Base-by-base conservation (phyloP, 2,888 invertebrate species). In the Andrena hattorfiana region DNA sequence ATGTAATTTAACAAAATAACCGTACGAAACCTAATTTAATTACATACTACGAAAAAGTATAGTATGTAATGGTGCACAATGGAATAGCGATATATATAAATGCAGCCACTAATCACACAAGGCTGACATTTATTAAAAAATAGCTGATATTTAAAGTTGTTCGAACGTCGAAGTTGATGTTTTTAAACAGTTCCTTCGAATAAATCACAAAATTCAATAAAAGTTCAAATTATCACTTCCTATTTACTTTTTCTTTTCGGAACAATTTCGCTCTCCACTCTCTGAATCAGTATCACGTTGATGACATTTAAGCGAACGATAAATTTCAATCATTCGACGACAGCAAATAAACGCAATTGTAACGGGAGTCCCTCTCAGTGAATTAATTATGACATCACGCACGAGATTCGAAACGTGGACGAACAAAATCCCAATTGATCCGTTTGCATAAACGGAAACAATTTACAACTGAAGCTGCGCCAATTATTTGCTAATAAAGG, bases 341-440 rank as follows among this genome's bases (percentile, higher is more conserved):
- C 49, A 23, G 60, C 49, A 62, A 62, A 62, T 71, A 62, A 71
- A 71, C 62, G 16, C 30, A 71, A 23, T 30, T 60, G 62, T 49
- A 49, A 71, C 49, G 26, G 62, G 49, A 30, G 62, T 32, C 60
- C 59, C 62, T 60, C 49, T 5, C 23, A 13, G 16, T 30, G 71
- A 71, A 71, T 71, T 32, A 62, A 71, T 49, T 49, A 60, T 42
- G 30, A 71, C 20, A 49, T 71, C 60, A 42, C 60, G 23, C 13
- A n/a, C 48, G 49, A 62, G 28, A 23, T 28, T 62, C 8, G 49
- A 62, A 62, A 20, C 48, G 62, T 32, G 48, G 8, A 42, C 13
- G 28, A 16, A 49, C 71, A 49, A 30, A 49, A 32, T 28, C 48
- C 10, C 23, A 42, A 23, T 28, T 48, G 62, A 49, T 49, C 28